Evolutionary conservation across 2,797 vertebrate genomes (phyloP).

Genomic region (Chelonia mydas): DNA sequence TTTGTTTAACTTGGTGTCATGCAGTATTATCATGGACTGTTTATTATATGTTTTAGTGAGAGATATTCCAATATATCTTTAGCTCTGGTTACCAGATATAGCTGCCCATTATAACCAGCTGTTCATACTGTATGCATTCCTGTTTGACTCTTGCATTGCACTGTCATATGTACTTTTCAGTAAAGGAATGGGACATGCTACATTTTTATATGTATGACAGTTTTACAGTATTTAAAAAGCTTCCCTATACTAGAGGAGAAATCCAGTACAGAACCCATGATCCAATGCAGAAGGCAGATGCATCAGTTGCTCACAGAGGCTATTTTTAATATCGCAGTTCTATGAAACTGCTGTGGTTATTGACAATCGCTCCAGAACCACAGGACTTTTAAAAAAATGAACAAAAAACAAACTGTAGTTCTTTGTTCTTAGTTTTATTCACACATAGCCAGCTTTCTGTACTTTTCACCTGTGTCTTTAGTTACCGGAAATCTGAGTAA

Average conservation of each 20-base stretch:
- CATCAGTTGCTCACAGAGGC: neutral
- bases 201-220: conserved; percentile 16
- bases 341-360: neutral
- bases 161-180: conserved; percentile 16
- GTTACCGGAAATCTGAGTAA: neutral
- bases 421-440: neutral
- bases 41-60: conserved; percentile 49
- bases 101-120: conserved; percentile 21
- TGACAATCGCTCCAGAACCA: neutral
- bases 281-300: neutral
- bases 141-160: neutral
- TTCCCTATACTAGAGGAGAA: neutral
- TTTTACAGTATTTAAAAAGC: neutral
- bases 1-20: conserved; percentile 36
- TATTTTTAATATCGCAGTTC: neutral
- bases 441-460: neutral
- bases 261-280: neutral
- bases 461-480: neutral
- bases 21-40: conserved; percentile 11
- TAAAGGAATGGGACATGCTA: neutral
- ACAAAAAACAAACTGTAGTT: neutral
- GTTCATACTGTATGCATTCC: neutral
- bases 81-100: conserved; percentile 41
- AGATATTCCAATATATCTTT: conserved; percentile 30
- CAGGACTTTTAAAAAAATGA: neutral